A percentile compares a stretch with the other conserved stretches of the same genome.
phyloP scores from a whole-genome alignment of 2,888 invertebrate genomes.

The Drosophila monieri region DNA sequence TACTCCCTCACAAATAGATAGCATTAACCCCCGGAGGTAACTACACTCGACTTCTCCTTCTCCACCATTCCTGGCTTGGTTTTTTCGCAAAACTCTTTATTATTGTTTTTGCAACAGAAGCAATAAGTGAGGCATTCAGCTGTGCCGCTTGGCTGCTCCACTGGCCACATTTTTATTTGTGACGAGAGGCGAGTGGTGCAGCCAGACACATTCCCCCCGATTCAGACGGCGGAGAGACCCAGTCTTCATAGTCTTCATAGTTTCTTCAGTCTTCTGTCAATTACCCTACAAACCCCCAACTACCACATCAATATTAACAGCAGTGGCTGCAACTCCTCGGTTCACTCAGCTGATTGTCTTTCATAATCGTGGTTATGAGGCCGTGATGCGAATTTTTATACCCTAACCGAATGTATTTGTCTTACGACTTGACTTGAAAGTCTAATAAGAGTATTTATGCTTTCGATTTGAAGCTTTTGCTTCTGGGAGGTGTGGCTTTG shows the following conservation, averaged over 20 bases:
- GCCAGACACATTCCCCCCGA: slow-evolving; percentile 20
- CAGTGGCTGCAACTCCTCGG: slow-evolving; percentile 38
- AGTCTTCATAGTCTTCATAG: slow-evolving; percentile 21
- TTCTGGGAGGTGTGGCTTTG: slow-evolving; percentile 32
- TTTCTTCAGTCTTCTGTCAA: slow-evolving; percentile 59
- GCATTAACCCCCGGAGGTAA: slow-evolving; percentile 54
- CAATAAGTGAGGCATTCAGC: slow-evolving; percentile 66
- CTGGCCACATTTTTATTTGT: slow-evolving; percentile 46
- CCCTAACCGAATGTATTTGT: slow-evolving; percentile 3
- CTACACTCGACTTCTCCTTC: slow-evolving; percentile 20
- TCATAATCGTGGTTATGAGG: slow-evolving; percentile 61
- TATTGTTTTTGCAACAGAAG: slow-evolving; percentile 47
- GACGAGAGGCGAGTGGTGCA: slow-evolving; percentile 22
- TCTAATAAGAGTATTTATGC: not conserved
- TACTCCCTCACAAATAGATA: slow-evolving; percentile 38
- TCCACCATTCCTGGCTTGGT: too few relatives aligned
- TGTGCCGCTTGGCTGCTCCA: slow-evolving; percentile 75
- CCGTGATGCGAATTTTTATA: slow-evolving; percentile 4
- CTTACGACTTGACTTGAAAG: not conserved
- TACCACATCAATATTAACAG: slow-evolving; percentile 24
- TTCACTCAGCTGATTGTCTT: slow-evolving; percentile 75
- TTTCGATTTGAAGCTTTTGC: not conserved
- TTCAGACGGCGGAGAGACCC: not conserved
- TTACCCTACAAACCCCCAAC: slow-evolving; percentile 75
- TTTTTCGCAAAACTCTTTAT: slow-evolving; percentile 9